A percentile compares a stretch with the other conserved stretches of the same genome.
phyloP scores from a whole-genome alignment of 2,797 vertebrate species.

The Poeciliopsis presidionis region DNA sequence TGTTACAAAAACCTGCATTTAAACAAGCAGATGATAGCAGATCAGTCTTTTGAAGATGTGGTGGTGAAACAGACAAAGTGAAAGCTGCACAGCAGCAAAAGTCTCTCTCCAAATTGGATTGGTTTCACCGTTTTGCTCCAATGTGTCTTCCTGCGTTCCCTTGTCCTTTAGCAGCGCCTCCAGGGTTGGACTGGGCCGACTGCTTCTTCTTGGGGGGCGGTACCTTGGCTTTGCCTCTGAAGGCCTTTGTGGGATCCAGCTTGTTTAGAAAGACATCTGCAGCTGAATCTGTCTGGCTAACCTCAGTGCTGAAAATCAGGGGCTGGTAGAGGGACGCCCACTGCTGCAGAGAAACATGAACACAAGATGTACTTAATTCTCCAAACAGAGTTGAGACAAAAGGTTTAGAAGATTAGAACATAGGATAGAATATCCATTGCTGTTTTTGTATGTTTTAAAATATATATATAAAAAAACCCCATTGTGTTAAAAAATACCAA shows the following conservation, averaged over 20 bases:
- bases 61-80: not conserved
- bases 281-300: conserved; percentile 75
- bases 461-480: not conserved
- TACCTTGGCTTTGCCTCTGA: conserved; percentile 88
- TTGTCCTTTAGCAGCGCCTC: conserved; percentile 63
- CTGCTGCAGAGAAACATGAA: conserved; percentile 81
- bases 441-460: not conserved
- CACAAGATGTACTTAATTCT: not conserved
- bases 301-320: conserved; percentile 82
- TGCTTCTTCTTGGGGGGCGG: conserved; percentile 88
- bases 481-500: not conserved
- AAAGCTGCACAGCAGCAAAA: not conserved
- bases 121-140: conserved; percentile 67
- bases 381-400: not conserved
- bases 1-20: not conserved
- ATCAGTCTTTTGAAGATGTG: conserved; percentile 8
- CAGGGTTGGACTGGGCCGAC: conserved; percentile 66
- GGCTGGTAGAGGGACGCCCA: conserved; percentile 97
- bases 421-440: not conserved
- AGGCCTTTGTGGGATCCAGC: conserved; percentile 91
- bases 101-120: not conserved
- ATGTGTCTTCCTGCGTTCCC: conserved; percentile 62
- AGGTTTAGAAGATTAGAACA: not conserved
- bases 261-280: conserved; percentile 87
- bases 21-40: not conserved